phyloP scores from a whole-genome alignment of 2,113 vertebrate species.

The Podiceps cristatus region DNA sequence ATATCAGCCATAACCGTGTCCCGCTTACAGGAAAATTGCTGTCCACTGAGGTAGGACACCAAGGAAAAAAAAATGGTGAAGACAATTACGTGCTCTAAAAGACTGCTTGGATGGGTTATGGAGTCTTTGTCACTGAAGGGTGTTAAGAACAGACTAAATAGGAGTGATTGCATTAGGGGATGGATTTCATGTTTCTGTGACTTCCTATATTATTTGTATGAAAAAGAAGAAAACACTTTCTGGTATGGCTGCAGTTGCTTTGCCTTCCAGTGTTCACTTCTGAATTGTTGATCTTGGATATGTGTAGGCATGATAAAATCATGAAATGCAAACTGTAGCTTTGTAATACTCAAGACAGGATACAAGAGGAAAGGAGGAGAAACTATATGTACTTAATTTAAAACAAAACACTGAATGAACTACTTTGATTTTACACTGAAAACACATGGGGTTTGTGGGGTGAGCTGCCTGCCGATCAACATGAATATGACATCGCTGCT shows the following conservation, averaged over 20 bases:
- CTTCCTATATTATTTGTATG: background rate
- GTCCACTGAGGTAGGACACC: background rate
- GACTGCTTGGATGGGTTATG: background rate
- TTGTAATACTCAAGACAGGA: background rate
- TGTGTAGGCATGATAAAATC: background rate
- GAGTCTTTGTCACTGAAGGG: background rate
- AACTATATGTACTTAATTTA: background rate
- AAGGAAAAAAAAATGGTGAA: background rate
- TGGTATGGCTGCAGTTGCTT: background rate
- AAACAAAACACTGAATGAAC: background rate
- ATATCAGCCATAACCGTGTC: background rate
- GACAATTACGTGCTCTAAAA: background rate
- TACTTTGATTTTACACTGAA: background rate
- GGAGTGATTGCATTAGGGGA: background rate
- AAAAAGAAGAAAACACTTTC: background rate
- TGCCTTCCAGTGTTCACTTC: background rate
- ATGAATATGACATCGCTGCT: background rate
- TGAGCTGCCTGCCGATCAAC: background rate
- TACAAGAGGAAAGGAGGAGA: background rate
- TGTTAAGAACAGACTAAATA: background rate
- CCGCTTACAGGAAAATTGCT: background rate
- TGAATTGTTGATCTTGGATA: background rate
- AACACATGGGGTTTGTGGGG: background rate
- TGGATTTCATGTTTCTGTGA: background rate
- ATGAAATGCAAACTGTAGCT: background rate